Evolutionary conservation across 1,140 invertebrate genomes (phyloP), one percentile per base, ranked within the genome.

Genomic region (Anastrepha ludens): DNA sequence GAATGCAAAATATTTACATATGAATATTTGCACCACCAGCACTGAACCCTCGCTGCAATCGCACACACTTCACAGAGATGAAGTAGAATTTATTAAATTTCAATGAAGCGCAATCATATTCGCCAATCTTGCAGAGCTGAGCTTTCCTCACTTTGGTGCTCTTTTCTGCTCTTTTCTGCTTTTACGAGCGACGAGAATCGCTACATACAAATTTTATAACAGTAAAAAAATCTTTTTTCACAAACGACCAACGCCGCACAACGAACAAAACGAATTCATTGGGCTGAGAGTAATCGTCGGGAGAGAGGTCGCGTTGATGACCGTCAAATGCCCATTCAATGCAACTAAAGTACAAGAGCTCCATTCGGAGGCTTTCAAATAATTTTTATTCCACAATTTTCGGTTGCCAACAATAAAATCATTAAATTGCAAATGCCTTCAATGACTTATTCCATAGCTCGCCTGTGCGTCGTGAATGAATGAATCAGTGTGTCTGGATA

Each of bases 291-390:
- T 29, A 29, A 29, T 29, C 29, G 29, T 29, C 29, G 29, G 29
- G 29, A 29, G 29, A 29, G 29, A 15, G n/a, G 3, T 20, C 6
- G 62, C 62, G 20, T 64, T 64, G 62, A 64, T 64, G 62, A 64
- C 62, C n/a, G 62, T 8, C 60, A 62, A 62, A 62, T 62, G 60
- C 15, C 62, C n/a, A 8, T 64, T 64, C 62, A 64, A 64, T 64
- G 62, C 62, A 20, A 29, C n/a, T 15, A 20, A 17, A 64, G n/a
- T 64, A 64, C 62, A 20, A 17, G 62, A 20, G 9, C 20, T 64
- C 62, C 62, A 64, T 64, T 64, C 62, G n/a, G 62, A 64, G 62
- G 62, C 62, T 20, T 64, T 64, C 62, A 64, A 64, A 64, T 64
- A 20, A 64, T 64, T 64, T 64, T 64, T 20, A 64, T 64, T 64